Percentiles rank a stretch among this genome's conserved stretches.
Conservation (phyloP, 2,797 vertebrate genomes). For the Siniperca scherzeri region DNA sequence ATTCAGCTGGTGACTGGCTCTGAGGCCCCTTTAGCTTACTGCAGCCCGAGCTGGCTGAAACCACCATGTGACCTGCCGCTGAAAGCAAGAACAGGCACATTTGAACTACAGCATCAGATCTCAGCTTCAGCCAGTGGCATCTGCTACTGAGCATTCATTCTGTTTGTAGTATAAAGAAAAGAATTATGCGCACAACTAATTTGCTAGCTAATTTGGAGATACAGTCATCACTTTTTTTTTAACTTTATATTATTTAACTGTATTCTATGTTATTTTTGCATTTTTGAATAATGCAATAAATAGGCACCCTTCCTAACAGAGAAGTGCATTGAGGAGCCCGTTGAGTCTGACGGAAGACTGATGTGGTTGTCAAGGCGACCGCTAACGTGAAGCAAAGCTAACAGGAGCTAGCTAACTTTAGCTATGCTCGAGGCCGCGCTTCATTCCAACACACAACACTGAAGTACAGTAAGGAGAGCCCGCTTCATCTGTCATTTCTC, state of each 20-base stretch:
- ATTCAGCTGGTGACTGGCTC: not conserved
- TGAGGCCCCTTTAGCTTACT: not conserved
- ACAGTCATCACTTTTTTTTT: not conserved
- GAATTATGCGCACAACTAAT: too few relatives aligned
- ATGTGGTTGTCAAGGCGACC: conserved; percentile 86
- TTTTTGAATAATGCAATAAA: not conserved
- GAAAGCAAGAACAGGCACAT: too few relatives aligned
- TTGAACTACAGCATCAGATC: not conserved
- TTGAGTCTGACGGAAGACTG: conserved; percentile 44
- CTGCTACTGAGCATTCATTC: not conserved
- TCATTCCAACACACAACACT: conserved; percentile 43
- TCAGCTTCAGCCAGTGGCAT: not conserved
- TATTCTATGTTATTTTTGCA: not conserved
- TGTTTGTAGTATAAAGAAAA: not conserved
- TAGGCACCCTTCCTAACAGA: not conserved
- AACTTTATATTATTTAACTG: not conserved
- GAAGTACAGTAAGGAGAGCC: not conserved
- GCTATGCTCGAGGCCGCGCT: conserved; percentile 56
- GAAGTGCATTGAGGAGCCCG: not conserved
- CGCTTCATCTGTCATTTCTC: not conserved
- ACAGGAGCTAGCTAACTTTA: conserved; percentile 46
- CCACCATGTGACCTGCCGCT: not conserved
- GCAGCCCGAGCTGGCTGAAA: not conserved
- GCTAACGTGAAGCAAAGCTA: conserved; percentile 70
- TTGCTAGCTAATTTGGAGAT: too few relatives aligned